Base-by-base conservation (phyloP, 2,113 vertebrate species). In the Collichthys lucidus region DNA sequence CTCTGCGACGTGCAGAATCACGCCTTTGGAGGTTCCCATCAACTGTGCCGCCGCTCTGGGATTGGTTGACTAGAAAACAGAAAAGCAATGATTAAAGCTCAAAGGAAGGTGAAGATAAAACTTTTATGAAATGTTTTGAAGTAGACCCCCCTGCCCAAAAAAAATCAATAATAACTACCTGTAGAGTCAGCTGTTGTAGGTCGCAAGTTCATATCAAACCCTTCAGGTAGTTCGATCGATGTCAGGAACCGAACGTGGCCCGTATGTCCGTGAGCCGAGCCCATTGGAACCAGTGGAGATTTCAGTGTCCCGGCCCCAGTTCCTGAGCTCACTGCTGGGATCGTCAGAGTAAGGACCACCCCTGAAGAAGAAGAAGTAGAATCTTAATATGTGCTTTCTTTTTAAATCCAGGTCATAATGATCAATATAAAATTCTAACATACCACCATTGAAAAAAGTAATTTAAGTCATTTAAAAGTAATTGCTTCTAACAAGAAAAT, bases 241-340 rank as follows among this genome's bases (percentile, higher is more conserved):
- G 98, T 98, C 68, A 99, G 96, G 93, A 99, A 99, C 0, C 98
- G 97, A 47, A 99, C 98, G 0, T 99, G 98, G 31, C 98, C 98
- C 0, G 98, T 99, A 96, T 99, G 98, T 2, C 98, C 98, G 4
- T 99, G 98, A 11, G 97, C 96, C 0, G 98, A 96, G 50, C 98
- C 98, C 79, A 97, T 96, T 0, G 98, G 95, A 4, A 90, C 77
- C 2, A 97, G 95, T 0, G 96, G 95, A 0, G 91, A 92, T 71
- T 95, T 96, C 63, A 95, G 68, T 1, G 94, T 90, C 2, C 92
- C 93, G 0, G 95, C 83, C 0, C 90, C 93, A 7, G 94, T 93
- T 83, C 92, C 95, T 85, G 96, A 92, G 0, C 95, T 92, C 66
- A 97, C 91, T 0, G 91, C 91, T 3, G 95, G 96, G 90, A 95